Conservation (phyloP, 2,888 invertebrate genomes). For the Ptilodon capucinus region DNA sequence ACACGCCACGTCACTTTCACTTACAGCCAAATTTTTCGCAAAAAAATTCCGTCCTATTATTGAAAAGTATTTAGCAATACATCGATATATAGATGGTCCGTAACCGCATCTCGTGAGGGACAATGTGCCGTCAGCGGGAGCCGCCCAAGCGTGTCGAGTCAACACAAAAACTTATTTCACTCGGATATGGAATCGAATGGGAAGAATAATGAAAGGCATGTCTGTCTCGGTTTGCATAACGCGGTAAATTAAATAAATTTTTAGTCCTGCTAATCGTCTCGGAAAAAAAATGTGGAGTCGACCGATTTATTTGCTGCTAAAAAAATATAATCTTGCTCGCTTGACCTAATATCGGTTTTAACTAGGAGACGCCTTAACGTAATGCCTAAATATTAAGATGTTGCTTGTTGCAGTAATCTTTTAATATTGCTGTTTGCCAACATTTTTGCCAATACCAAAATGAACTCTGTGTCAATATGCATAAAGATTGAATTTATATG, state of each 20-base stretch:
- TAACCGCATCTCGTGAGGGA: slow-evolving; percentile 66
- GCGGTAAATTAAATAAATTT: slow-evolving; percentile 74
- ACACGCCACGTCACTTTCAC: slow-evolving; percentile 72
- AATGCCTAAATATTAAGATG: too few species aligned
- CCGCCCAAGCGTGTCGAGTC: slow-evolving; percentile 65
- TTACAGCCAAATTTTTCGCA: slow-evolving; percentile 46
- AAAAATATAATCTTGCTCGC: too few species aligned
- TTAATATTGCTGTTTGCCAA: too few species aligned
- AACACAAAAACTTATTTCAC: slow-evolving; percentile 73
- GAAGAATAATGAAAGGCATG: slow-evolving; percentile 68
- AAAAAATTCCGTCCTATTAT: slow-evolving; percentile 50
- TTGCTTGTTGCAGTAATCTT: too few species aligned
- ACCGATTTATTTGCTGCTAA: neutral
- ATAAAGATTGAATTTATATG: too few species aligned
- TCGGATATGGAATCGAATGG: slow-evolving; percentile 71
- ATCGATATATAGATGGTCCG: slow-evolving; percentile 62
- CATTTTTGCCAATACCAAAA: too few species aligned
- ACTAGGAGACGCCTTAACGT: too few species aligned
- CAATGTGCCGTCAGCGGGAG: slow-evolving; percentile 62
- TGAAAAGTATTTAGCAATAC: slow-evolving; percentile 53
- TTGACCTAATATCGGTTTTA: too few species aligned
- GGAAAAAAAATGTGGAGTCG: slow-evolving; percentile 48
- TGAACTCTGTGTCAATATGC: too few species aligned
- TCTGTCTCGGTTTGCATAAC: slow-evolving; percentile 67
- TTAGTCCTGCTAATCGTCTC: slow-evolving; percentile 58